Percentiles rank a stretch among this genome's conserved stretches.
These are phyloP conservation scores for Yponomeuta sedellus DNA, from an alignment of 2,888 invertebrate genomes.

Conservation along the genomic window DNA sequence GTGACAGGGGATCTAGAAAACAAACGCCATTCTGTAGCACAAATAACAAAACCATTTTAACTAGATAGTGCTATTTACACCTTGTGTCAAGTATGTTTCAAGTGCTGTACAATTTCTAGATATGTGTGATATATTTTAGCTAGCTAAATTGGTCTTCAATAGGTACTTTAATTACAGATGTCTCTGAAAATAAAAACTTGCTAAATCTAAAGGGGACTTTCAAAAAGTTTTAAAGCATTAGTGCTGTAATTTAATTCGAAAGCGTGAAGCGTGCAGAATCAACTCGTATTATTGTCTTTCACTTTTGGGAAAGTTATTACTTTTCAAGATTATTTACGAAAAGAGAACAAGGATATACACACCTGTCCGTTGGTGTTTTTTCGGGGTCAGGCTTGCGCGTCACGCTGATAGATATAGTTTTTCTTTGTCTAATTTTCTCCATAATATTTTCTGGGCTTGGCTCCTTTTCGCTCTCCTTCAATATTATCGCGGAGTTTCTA, in stretches of 20 bases:
- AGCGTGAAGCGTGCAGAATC: conserved; percentile 73
- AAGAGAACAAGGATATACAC: conserved; percentile 53
- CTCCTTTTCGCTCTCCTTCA: conserved; percentile 70
- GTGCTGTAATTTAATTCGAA: conserved; percentile 65
- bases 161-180: background rate
- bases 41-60: background rate
- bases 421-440: conserved; percentile 70
- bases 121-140: background rate
- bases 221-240: conserved; percentile 64
- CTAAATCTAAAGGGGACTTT: conserved; percentile 23
- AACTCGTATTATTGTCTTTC: conserved; percentile 49
- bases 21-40: conserved; percentile 25
- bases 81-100: background rate
- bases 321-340: conserved; percentile 60
- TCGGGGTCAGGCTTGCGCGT: conserved; percentile 63
- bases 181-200: conserved; percentile 9
- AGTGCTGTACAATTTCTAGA: conserved; percentile 3
- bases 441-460: conserved; percentile 70
- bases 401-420: conserved; percentile 68
- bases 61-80: background rate
- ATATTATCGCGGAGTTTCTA: conserved; percentile 67
- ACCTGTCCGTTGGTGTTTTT: conserved; percentile 64
- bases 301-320: conserved; percentile 60
- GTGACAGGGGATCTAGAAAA: conserved; percentile 72
- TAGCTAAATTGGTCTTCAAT: background rate